phyloP scores from a whole-genome alignment of 2,888 invertebrate genomes.

The Phengaris alcon region DNA sequence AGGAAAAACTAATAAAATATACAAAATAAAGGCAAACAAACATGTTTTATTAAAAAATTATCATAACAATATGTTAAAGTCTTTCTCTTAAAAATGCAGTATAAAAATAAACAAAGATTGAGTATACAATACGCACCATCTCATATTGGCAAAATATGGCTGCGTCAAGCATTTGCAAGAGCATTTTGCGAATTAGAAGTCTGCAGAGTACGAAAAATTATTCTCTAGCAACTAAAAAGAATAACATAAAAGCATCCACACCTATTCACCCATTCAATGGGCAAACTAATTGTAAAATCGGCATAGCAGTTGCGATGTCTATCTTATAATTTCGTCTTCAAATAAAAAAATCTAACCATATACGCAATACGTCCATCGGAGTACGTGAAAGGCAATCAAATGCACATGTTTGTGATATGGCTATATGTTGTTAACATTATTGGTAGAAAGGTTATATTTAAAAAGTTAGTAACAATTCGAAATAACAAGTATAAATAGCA shows the following conservation, averaged over 20 bases:
- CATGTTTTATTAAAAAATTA: constrained; percentile 8
- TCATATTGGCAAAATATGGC: not conserved
- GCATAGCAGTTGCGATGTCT: no score
- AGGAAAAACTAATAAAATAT: not conserved
- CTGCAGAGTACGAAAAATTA: not conserved
- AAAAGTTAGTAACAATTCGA: not conserved
- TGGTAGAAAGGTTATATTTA: not conserved
- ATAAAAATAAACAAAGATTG: not conserved
- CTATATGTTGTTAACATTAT: not conserved
- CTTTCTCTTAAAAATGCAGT: constrained; percentile 20
- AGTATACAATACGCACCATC: not conserved
- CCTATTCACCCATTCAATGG: not conserved
- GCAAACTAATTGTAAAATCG: no score
- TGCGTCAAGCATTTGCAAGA: no score
- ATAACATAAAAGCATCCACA: not conserved
- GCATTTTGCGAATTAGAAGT: not conserved
- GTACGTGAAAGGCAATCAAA: no score
- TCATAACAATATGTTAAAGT: constrained; percentile 13
- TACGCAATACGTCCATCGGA: no score
- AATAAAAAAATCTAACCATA: no score
- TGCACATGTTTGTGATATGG: not conserved
- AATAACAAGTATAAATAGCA: not conserved
- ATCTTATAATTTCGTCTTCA: no score
- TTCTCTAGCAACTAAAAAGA: not conserved
- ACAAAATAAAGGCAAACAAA: not conserved